Conservation (phyloP, 2,797 vertebrate genomes). For the Leucoraja ocellata region DNA sequence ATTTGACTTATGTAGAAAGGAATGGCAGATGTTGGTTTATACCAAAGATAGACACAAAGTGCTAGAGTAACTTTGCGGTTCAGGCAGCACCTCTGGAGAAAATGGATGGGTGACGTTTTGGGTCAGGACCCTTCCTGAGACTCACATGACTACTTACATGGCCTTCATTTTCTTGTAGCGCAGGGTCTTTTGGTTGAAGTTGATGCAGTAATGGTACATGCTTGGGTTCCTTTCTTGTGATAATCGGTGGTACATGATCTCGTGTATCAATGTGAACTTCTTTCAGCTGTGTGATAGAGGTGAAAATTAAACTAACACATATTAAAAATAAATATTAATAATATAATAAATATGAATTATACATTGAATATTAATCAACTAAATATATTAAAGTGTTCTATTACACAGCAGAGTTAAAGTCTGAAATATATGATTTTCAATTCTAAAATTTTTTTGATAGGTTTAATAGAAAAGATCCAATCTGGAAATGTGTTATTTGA, state of each 20-base stretch:
- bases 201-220: conserved; percentile 45
- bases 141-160: conserved; percentile 47
- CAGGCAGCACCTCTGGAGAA: too few species aligned
- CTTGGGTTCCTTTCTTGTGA: conserved; percentile 49
- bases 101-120: too few species aligned
- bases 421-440: not conserved
- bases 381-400: too few species aligned
- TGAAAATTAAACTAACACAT: not conserved
- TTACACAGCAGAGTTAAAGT: not conserved
- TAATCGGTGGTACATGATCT: conserved; percentile 45
- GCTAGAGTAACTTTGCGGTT: too few species aligned
- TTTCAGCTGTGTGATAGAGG: conserved; percentile 47
- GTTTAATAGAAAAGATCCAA: not conserved
- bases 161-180: conserved; percentile 46
- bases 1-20: too few species aligned
- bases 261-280: conserved; percentile 55
- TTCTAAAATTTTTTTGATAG: not conserved
- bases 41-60: too few species aligned
- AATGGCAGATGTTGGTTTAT: too few species aligned
- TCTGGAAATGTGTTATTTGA: not conserved
- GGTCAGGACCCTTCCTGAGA: too few species aligned
- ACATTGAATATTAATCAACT: too few species aligned
- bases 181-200: conserved; percentile 43
- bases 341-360: too few species aligned
- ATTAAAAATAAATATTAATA: too few species aligned